Evolutionary conservation across 1,140 invertebrate species (phyloP), one percentile per base, ranked within the genome.

Genomic region (Dendroctonus ponderosae): DNA sequence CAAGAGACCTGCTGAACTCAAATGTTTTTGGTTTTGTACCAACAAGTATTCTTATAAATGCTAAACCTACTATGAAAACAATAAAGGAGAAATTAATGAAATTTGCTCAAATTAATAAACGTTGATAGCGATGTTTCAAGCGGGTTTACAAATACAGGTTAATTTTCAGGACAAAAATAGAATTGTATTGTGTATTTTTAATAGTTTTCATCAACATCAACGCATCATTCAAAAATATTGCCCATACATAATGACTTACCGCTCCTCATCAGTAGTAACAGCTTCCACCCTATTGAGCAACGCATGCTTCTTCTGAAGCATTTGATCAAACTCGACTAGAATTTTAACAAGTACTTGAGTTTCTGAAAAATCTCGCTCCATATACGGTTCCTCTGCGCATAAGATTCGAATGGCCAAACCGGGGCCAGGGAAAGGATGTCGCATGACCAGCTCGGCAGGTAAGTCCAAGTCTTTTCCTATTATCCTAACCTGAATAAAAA

Each of bases 351-450:
- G 87, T 62, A 94, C 91, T 83, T 93, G 91, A 50, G 96, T 99
- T 82, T 98, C 95, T 7, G 92, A 91, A 81, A 97, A 99, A 80
- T 97, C 93, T 76, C 90, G 89, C 76, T 97, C 95, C 80, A 95
- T 92, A 78, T 87, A 98, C n/a, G 97, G 91, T 79, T 98, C 94
- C 64, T 96, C 92, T 43, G 94, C 93, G 82, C 97, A 99, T 26
- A 99, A 82, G 50, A 99, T 91, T 68, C 98, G 85, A 72, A 99
- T 96, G 14, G 97, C 95, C 50, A 99, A 82, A 14, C 97, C 97
- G 11, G 92, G 91, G 46, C 94, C 97, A 50, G 97, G 97, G 80
- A 99, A 99, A 14, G 98, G 98, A 82, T 99, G 98, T 64, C 97
- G 85, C 77, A 95, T 87, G 41, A 99, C 92, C 65, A 99, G 79